Evolutionary conservation across 2,797 vertebrate genomes (phyloP).

Genomic region (Falco berigora): DNA sequence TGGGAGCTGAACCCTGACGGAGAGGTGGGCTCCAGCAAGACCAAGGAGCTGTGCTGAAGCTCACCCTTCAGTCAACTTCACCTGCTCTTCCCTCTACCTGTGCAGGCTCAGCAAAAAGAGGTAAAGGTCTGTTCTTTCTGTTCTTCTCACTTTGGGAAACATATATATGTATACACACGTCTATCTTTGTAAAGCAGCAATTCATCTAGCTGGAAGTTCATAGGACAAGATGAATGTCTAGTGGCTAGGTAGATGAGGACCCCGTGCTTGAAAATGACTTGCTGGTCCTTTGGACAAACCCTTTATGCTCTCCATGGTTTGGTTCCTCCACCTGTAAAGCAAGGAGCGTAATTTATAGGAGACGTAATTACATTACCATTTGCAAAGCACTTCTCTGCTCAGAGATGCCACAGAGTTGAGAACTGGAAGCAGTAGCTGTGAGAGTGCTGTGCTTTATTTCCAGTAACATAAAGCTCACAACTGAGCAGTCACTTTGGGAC

Average conservation of each 20-base stretch:
- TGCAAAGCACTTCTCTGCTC: not conserved
- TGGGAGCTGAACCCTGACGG: not conserved
- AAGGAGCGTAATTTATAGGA: not conserved
- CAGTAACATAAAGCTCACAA: not conserved
- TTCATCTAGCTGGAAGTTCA: not conserved
- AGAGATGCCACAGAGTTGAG: not conserved
- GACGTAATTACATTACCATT: not conserved
- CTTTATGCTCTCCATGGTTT: not conserved
- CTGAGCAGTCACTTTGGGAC: not conserved
- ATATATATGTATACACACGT: not conserved
- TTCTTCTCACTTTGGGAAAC: not conserved
- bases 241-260: not conserved
- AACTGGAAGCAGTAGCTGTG: not conserved
- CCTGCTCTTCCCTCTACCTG: not conserved
- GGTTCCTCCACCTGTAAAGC: slow-evolving; percentile 8
- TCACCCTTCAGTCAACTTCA: not conserved
- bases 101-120: slow-evolving; percentile 24
- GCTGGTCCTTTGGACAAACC: not conserved
- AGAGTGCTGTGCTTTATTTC: not conserved
- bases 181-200: not conserved
- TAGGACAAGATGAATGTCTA: not conserved
- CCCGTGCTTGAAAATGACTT: not conserved
- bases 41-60: not conserved
- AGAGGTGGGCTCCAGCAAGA: slow-evolving; percentile 28
- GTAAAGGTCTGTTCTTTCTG: slow-evolving; percentile 33